Conservation (phyloP, 30 jellyfish, hydroid and myxozoan genomes). For the Hydractinia echinata region DNA sequence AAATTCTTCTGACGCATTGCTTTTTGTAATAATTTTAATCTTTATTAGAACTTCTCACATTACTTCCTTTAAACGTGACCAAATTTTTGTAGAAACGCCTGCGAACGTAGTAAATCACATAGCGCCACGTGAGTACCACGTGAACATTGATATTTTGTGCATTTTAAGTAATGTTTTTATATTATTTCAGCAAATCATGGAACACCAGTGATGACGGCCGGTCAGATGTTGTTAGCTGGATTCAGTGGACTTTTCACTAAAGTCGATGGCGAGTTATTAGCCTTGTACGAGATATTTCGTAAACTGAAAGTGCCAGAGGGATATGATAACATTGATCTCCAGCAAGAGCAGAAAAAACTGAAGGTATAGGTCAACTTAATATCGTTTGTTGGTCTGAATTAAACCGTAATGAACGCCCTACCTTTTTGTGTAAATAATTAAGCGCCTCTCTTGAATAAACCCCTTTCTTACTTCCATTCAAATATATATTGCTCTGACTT, state of each 20-base stretch:
- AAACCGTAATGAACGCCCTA: not conserved
- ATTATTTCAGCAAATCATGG: not conserved
- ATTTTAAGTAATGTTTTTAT: not conserved
- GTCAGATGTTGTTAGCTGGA: constrained; percentile 86
- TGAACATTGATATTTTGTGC: no score
- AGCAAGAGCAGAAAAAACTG: constrained; percentile 56
- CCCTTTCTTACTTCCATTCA: no score
- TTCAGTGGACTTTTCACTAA: constrained; percentile 72
- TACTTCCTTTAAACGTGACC: no score
- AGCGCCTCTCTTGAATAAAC: not conserved
- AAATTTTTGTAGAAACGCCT: no score
- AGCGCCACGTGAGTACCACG: no score
- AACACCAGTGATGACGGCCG: constrained; percentile 41
- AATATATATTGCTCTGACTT: no score
- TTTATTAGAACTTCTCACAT: no score
- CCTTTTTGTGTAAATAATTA: not conserved
- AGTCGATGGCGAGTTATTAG: constrained; percentile 54
- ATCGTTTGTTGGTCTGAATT: no score
- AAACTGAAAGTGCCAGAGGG: constrained; percentile 39
- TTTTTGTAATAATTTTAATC: no score
- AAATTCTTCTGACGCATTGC: no score
- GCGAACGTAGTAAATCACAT: no score
- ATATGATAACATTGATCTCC: constrained; percentile 44
- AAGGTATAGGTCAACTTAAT: constrained; percentile 35
- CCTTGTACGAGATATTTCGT: constrained; percentile 60